A percentile compares a stretch with the other conserved stretches of the same genome.
These are phyloP conservation scores for Notothenia coriiceps DNA, from an alignment of 2,113 vertebrate genomes.

Conservation along the genomic window DNA sequence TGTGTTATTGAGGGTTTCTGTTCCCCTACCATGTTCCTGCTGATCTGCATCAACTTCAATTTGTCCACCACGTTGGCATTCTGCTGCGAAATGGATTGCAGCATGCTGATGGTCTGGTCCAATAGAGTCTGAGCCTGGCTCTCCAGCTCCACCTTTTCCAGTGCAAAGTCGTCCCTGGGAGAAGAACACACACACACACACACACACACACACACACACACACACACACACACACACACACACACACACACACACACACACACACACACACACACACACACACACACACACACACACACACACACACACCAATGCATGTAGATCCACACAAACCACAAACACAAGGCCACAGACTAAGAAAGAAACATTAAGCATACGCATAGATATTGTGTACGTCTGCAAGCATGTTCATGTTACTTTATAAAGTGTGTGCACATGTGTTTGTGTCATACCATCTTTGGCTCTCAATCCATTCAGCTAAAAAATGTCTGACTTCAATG, in stretches of 20 bases:
- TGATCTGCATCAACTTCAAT: constrained; percentile 83
- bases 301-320: neutral
- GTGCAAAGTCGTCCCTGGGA: constrained; percentile 76
- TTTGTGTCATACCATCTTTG: constrained; percentile 80
- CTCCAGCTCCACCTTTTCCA: constrained; percentile 70
- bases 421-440: neutral
- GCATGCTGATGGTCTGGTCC: constrained; percentile 62
- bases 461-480: constrained; percentile 82
- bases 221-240: too few species aligned
- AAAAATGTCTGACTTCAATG: constrained; percentile 82
- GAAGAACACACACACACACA: constrained; percentile 15
- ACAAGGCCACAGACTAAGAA: neutral
- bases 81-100: constrained; percentile 63
- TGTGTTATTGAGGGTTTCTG: too few species aligned
- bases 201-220: neutral
- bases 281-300: neutral
- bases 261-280: too few species aligned
- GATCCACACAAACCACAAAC: neutral
- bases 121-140: constrained; percentile 67
- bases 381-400: neutral
- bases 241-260: too few species aligned
- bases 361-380: neutral
- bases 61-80: constrained; percentile 79
- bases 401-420: neutral
- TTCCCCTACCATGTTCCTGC: constrained; percentile 76